Conservation (phyloP, 2,113 vertebrate genomes). For the Heterotilapia buettikoferi region DNA sequence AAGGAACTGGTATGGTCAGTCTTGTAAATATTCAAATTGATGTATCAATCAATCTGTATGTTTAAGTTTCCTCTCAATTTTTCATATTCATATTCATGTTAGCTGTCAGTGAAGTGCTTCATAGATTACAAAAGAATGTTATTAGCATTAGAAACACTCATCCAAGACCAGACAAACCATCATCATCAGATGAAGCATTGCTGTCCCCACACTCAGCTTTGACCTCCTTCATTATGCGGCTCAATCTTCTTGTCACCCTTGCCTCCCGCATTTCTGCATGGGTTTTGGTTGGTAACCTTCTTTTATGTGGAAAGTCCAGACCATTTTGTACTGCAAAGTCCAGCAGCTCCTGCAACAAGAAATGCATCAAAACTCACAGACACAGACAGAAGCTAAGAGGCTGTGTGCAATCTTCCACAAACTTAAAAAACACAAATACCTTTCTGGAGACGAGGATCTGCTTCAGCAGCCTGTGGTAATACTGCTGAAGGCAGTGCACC, state of each 20-base stretch:
- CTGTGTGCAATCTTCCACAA: neutral
- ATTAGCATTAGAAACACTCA: neutral
- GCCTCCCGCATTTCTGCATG: slow-evolving; percentile 82
- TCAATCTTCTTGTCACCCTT: slow-evolving; percentile 79
- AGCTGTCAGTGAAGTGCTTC: neutral
- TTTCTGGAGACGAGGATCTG: slow-evolving; percentile 93
- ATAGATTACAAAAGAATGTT: neutral
- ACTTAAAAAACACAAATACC: slow-evolving; percentile 58
- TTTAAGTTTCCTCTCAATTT: neutral
- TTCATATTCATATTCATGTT: neutral
- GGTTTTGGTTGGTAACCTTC: slow-evolving; percentile 62
- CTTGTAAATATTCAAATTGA: neutral
- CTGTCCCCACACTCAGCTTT: slow-evolving; percentile 92
- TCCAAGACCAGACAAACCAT: slow-evolving; percentile 72
- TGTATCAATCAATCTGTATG: neutral
- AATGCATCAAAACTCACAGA: neutral
- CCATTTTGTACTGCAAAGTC: slow-evolving; percentile 85
- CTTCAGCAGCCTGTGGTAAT: slow-evolving; percentile 89
- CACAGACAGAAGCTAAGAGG: neutral
- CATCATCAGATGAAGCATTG: slow-evolving; percentile 89
- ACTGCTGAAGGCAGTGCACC: slow-evolving; percentile 87
- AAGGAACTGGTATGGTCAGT: neutral
- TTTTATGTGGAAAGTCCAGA: slow-evolving; percentile 75
- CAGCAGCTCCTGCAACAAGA: slow-evolving; percentile 77
- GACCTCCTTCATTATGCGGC: slow-evolving; percentile 87